phyloP scores from a whole-genome alignment of 2,113 vertebrate genomes.

The Ciconia stormi region DNA sequence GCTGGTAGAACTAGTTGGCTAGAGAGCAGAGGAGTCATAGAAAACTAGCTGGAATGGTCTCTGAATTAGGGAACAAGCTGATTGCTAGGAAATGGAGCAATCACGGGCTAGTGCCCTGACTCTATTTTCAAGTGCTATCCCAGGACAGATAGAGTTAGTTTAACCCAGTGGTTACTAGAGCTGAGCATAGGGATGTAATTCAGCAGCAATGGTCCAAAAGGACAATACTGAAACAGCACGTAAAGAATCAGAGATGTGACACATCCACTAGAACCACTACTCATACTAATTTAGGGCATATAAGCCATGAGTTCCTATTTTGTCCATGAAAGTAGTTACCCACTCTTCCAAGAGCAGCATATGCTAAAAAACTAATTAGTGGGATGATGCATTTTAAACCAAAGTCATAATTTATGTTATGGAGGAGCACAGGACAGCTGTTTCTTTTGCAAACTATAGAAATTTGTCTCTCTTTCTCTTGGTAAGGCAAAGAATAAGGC shows the following conservation, averaged over 20 bases:
- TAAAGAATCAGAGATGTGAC: neutral
- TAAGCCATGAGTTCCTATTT: neutral
- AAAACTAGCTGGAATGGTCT: neutral
- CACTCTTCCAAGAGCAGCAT: neutral
- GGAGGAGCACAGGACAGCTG: neutral
- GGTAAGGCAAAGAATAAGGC: neutral
- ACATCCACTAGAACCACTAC: neutral
- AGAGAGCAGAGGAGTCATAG: accelerated
- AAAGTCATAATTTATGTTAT: neutral
- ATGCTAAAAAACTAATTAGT: neutral
- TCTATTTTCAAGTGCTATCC: neutral
- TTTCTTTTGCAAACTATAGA: neutral
- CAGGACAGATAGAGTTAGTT: neutral
- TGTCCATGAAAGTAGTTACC: neutral
- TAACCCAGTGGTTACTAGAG: neutral
- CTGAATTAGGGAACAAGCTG: neutral
- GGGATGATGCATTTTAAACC: neutral
- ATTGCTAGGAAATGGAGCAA: neutral
- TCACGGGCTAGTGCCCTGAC: neutral
- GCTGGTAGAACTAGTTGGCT: accelerated
- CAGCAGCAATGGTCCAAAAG: neutral
- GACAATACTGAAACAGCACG: neutral
- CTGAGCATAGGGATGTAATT: neutral
- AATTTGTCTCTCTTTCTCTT: neutral
- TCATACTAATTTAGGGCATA: neutral